Evolutionary conservation across 1,140 invertebrate species (phyloP), one percentile per base, ranked within the genome.

Genomic region (Triops cancriformis): DNA sequence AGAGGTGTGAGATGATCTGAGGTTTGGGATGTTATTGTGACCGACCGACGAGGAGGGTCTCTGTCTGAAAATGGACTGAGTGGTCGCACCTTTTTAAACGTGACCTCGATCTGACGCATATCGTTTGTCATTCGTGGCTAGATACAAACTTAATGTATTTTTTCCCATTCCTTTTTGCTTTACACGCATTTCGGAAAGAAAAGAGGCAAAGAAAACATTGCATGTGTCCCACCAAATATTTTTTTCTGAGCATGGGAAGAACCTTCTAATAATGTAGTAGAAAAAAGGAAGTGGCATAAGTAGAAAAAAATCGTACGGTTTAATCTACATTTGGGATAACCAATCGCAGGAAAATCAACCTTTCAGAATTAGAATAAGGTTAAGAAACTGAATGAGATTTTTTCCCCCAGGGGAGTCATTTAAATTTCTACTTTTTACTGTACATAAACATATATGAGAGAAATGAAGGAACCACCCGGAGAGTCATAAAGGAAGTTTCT

Each of bases 381-480:
- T 64, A 64, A 64, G 51, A 64, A 64, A 37, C 18, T 64, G 51
- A 64, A 64, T 64, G 51, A 64, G 51, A 64, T 64, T 64, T 6
- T 7, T 64, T 64, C 18, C 23, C 23, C n/a, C 51, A n/a, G 10
- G 14, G 14, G 51, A 64, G 51, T 64, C 51, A 64, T 64, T 64
- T n/a, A 6, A 18, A 18, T 64, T 23, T 18, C 23, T 10, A 23
- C 10, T 18, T 64, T 23, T 64, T 64, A 12, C 23, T 37, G n/a
- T n/a, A n/a, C n/a, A n/a, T n/a, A 4, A 37, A 37, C 7, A 7
- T 37, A 37, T 37, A 37, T 37, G 7, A 37, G 7, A 7, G 31
- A 37, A 37, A 37, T 37, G 31, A 37, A 64, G 11, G 51, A 9
- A 18, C 23, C 18, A 64, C 51, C 51, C 51, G 31, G 31, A 64